Evolutionary conservation across 2,113 vertebrate species (phyloP).

Genomic region (Myrmecobius fasciatus): DNA sequence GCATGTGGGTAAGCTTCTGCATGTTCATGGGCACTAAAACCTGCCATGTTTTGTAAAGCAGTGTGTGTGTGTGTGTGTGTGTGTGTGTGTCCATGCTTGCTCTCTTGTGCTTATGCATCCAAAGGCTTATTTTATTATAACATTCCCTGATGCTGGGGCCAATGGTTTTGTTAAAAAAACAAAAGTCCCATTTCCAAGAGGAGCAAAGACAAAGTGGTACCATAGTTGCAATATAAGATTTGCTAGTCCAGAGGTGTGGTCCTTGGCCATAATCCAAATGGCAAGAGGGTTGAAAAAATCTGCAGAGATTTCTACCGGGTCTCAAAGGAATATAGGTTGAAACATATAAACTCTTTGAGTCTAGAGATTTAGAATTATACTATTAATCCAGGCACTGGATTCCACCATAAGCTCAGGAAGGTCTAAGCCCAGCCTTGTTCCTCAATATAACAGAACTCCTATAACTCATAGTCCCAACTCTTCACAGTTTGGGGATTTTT

Average conservation of each 20-base stretch:
- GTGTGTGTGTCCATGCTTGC: too few relatives aligned
- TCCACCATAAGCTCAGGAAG: background rate
- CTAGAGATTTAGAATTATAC: background rate
- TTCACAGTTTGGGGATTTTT: background rate
- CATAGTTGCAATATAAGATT: background rate
- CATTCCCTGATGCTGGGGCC: background rate
- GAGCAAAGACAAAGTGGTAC: background rate
- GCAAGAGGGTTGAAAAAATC: conserved; percentile 23
- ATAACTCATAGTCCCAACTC: background rate
- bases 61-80: too few relatives aligned
- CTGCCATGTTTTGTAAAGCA: too few relatives aligned
- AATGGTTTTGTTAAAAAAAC: conserved; percentile 9
- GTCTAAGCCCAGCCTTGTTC: background rate
- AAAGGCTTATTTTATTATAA: background rate
- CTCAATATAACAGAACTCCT: background rate
- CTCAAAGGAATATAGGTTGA: background rate
- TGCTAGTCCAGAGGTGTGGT: background rate
- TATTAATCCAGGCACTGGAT: too few relatives aligned
- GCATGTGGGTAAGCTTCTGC: too few relatives aligned
- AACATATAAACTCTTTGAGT: background rate
- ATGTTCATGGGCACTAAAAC: too few relatives aligned
- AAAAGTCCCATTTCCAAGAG: conserved; percentile 46
- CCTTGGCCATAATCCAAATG: background rate
- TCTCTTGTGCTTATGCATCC: too few relatives aligned
- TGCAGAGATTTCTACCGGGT: background rate